Conservation (phyloP, 2,113 vertebrate genomes). For the Lipophrys pholis region DNA sequence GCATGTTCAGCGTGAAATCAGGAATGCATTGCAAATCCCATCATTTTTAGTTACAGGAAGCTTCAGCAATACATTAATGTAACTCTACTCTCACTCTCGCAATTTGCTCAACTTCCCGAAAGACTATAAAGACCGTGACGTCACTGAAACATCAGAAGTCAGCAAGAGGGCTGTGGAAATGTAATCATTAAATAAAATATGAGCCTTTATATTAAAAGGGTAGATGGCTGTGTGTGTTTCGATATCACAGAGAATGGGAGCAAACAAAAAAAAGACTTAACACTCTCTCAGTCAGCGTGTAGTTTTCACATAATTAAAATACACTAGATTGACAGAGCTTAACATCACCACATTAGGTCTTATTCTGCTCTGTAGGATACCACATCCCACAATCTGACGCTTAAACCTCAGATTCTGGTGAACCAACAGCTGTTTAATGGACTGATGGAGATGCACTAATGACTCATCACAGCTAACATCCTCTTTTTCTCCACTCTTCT, state of each 20-base stretch:
- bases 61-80: background rate
- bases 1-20: background rate
- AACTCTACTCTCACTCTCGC: background rate
- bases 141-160: background rate
- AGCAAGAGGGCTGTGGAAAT: background rate
- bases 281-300: background rate
- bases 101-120: slow-evolving; percentile 4
- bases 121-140: slow-evolving; percentile 2
- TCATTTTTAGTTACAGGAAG: background rate
- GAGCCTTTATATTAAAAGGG: background rate
- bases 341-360: background rate
- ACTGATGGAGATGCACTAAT: slow-evolving; percentile 7
- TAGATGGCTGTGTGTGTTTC: background rate
- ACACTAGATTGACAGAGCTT: background rate
- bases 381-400: slow-evolving; percentile 6
- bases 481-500: slow-evolving; percentile 1
- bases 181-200: background rate
- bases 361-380: background rate
- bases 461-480: slow-evolving; percentile 12
- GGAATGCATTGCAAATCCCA: background rate
- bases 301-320: background rate
- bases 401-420: slow-evolving; percentile 29
- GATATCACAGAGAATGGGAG: background rate
- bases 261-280: background rate
- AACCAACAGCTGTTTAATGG: slow-evolving; percentile 5